These are phyloP conservation scores for Theristicus caerulescens DNA, from an alignment of 2,113 vertebrate species.

Conservation along the genomic window DNA sequence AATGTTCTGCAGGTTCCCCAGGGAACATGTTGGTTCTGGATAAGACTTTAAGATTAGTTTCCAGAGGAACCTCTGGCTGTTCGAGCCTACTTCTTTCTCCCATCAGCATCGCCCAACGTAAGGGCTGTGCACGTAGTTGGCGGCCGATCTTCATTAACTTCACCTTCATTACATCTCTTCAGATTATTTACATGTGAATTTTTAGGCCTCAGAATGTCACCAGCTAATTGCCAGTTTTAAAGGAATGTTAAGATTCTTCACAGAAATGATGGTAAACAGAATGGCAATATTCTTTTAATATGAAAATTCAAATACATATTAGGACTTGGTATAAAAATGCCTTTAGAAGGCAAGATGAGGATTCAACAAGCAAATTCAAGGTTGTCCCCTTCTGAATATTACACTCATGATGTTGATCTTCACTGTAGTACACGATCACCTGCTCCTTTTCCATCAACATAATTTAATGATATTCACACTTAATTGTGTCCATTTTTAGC, in stretches of 20 bases:
- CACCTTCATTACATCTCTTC: neutral
- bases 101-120: fast-evolving
- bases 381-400: neutral
- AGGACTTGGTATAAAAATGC: neutral
- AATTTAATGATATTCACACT: neutral
- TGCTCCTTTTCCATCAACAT: neutral
- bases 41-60: neutral
- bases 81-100: neutral
- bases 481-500: neutral
- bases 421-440: neutral
- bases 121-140: neutral
- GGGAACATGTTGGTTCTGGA: neutral
- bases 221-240: neutral
- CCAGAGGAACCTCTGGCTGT: neutral
- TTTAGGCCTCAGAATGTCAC: neutral
- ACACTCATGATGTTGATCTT: neutral
- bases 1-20: neutral
- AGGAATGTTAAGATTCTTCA: neutral
- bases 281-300: neutral
- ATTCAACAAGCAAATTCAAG: neutral
- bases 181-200: neutral
- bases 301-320: neutral
- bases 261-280: neutral
- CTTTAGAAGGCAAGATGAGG: neutral
- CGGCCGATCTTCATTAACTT: neutral